Percentiles rank a stretch among this genome's conserved stretches.
These are phyloP conservation scores for Parasteatoda lunata DNA, from an alignment of 2,888 invertebrate genomes.

Conservation along the genomic window DNA sequence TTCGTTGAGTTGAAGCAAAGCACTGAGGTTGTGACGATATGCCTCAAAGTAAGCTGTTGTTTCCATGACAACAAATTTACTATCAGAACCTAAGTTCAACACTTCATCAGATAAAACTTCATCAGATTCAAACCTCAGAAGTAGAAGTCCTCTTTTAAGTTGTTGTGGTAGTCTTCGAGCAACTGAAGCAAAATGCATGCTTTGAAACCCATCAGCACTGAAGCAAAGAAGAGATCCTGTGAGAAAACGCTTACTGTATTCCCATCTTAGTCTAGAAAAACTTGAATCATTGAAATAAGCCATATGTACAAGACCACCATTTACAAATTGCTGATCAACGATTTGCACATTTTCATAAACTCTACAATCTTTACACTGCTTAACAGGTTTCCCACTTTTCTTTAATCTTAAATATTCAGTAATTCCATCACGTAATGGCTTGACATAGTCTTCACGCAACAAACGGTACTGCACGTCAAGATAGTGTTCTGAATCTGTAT, in stretches of 20 bases:
- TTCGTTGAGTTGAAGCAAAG: slow-evolving; percentile 79
- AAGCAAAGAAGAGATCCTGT: slow-evolving; percentile 84
- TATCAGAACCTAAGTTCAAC: slow-evolving; percentile 24
- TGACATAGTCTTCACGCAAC: slow-evolving; percentile 85
- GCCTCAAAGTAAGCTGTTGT: slow-evolving; percentile 88
- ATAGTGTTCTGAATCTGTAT: slow-evolving; percentile 82
- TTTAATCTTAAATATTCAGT: slow-evolving; percentile 75
- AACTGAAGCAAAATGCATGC: slow-evolving; percentile 82
- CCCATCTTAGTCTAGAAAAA: slow-evolving; percentile 73
- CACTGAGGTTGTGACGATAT: slow-evolving; percentile 83
- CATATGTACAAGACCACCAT: slow-evolving; percentile 70
- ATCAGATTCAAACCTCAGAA: slow-evolving; percentile 56
- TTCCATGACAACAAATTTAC: slow-evolving; percentile 81
- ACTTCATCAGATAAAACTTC: slow-evolving; percentile 34
- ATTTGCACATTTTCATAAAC: slow-evolving; percentile 72
- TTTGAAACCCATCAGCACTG: slow-evolving; percentile 81
- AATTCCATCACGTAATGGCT: slow-evolving; percentile 83
- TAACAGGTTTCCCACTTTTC: slow-evolving; percentile 71
- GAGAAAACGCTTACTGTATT: slow-evolving; percentile 79
- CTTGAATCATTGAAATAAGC: slow-evolving; percentile 55
- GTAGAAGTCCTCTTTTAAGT: slow-evolving; percentile 78
- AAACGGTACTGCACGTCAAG: slow-evolving; percentile 86
- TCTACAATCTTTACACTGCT: slow-evolving; percentile 71
- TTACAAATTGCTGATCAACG: slow-evolving; percentile 70
- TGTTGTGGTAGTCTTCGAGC: slow-evolving; percentile 78